Conservation (phyloP, 2,797 vertebrate species). For the Semaprochilodus insignis region DNA sequence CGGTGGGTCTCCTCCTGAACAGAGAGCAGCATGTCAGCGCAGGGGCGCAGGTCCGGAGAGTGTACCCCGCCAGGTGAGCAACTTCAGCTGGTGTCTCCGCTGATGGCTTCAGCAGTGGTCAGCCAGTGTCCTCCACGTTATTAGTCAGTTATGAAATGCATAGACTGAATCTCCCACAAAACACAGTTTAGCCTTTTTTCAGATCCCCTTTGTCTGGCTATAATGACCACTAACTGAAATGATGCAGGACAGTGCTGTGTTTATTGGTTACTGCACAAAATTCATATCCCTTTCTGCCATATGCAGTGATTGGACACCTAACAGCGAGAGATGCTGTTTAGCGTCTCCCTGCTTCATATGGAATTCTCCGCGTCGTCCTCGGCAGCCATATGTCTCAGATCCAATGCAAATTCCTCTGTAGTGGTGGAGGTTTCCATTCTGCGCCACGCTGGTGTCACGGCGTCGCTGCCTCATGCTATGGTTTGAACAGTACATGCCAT, state of each 20-base stretch:
- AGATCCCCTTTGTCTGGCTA: background rate
- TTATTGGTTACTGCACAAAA: background rate
- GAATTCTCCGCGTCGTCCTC: constrained; percentile 24
- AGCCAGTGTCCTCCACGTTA: background rate
- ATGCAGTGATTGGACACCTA: background rate
- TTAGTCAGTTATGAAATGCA: background rate
- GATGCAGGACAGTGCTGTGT: background rate
- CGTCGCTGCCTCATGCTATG: background rate
- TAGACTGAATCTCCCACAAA: background rate
- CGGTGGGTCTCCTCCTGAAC: constrained; percentile 83
- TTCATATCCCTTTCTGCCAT: background rate
- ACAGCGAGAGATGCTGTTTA: background rate
- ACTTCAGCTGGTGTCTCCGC: background rate
- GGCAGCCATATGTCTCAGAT: constrained; percentile 14
- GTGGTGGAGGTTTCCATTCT: constrained; percentile 16
- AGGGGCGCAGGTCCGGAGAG: constrained; percentile 78
- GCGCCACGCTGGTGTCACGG: constrained; percentile 18
- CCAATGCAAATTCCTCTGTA: background rate
- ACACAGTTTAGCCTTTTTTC: too few relatives aligned
- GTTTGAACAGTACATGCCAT: background rate
- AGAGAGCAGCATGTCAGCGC: constrained; percentile 85
- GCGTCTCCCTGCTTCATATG: background rate
- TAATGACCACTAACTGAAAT: background rate
- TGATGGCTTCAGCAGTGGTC: background rate
- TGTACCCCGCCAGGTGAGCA: constrained; percentile 90